Evolutionary conservation across 2,888 invertebrate genomes (phyloP).

Genomic region (Desoria tigrina): DNA sequence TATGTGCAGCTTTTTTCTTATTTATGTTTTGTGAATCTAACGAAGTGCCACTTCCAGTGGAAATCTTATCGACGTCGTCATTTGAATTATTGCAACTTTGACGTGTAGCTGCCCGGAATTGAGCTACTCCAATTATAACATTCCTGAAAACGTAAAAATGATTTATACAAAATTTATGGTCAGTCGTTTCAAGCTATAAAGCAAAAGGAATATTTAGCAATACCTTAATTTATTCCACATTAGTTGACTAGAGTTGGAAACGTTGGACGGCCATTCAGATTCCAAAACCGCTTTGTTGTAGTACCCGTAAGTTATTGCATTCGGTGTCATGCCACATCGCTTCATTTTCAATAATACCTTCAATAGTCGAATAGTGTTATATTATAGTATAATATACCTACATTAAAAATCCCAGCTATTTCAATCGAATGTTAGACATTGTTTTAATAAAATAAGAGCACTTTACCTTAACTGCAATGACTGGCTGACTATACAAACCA

Average conservation of each 20-base stretch:
- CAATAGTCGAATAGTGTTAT: constrained; percentile 2
- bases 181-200: too few relatives aligned
- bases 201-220: neutral
- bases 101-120: constrained; percentile 74
- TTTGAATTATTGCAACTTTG: constrained; percentile 46
- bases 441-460: too few relatives aligned
- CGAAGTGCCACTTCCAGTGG: constrained; percentile 51
- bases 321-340: constrained; percentile 87
- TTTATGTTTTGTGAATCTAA: constrained; percentile 41
- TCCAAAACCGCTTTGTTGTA: constrained; percentile 84
- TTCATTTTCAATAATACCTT: constrained; percentile 83
- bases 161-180: constrained; percentile 5
- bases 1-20: constrained; percentile 16
- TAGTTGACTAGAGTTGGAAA: constrained; percentile 73
- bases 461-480: constrained; percentile 79
- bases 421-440: neutral
- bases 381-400: constrained; percentile 14
- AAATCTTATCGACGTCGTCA: constrained; percentile 53
- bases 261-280: constrained; percentile 87
- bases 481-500: constrained; percentile 89
- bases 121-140: constrained; percentile 84
- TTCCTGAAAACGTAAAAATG: constrained; percentile 59
- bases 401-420: neutral
- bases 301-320: constrained; percentile 95
- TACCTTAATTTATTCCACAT: constrained; percentile 88